A percentile compares a stretch with the other conserved stretches of the same genome.
Conservation (phyloP, 2,888 invertebrate species). For the Caenorhabditis sp. region DNA sequence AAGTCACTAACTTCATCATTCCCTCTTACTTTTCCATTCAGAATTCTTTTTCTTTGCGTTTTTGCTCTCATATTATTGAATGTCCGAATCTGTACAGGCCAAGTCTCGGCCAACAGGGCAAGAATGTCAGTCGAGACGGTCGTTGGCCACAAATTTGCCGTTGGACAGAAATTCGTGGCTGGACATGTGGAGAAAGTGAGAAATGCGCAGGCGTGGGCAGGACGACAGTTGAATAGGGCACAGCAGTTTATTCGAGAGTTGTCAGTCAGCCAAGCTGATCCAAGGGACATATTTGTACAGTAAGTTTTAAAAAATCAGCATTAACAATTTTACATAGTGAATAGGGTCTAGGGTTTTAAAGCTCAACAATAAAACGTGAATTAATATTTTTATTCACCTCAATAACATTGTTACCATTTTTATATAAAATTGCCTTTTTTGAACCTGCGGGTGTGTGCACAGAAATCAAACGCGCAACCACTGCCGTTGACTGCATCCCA, state of each 20-base stretch:
- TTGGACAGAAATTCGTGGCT: slow-evolving; percentile 63
- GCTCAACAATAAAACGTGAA: too few species aligned
- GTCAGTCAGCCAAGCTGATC: slow-evolving; percentile 68
- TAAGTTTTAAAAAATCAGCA: slow-evolving; percentile 58
- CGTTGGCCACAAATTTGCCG: slow-evolving; percentile 54
- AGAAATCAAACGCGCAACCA: too few species aligned
- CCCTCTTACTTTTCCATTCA: background rate
- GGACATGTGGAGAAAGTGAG: slow-evolving; percentile 67
- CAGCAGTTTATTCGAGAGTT: slow-evolving; percentile 79
- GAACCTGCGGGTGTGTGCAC: too few species aligned
- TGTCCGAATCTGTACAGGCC: slow-evolving; percentile 3
- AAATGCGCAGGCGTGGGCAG: slow-evolving; percentile 77
- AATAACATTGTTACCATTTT: too few species aligned
- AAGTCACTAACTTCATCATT: slow-evolving; percentile 13
- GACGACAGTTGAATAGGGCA: slow-evolving; percentile 77
- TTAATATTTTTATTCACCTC: too few species aligned
- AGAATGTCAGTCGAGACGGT: slow-evolving; percentile 61
- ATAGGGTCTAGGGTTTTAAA: too few species aligned
- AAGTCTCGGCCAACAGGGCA: background rate
- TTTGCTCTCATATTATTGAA: slow-evolving; percentile 1
- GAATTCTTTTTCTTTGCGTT: background rate
- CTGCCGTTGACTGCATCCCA: too few species aligned
- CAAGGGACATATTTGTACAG: slow-evolving; percentile 63
- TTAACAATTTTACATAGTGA: too few species aligned
- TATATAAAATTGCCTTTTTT: too few species aligned